Evolutionary conservation across 2,888 invertebrate species (phyloP).

Genomic region (Heliconius sara): DNA sequence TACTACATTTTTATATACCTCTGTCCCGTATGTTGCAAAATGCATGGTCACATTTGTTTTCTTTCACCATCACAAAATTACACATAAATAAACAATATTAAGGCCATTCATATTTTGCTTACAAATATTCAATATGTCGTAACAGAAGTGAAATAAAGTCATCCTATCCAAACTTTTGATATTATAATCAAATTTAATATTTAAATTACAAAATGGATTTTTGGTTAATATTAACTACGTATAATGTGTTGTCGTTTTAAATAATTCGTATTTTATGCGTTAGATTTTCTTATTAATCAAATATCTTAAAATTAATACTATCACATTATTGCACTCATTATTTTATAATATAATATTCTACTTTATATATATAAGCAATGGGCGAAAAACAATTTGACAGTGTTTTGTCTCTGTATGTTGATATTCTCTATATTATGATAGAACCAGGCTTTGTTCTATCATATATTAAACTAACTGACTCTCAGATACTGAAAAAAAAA

Average conservation of each 20-base stretch:
- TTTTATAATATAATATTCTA: neutral
- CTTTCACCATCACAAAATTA: constrained; percentile 14
- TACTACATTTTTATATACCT: neutral
- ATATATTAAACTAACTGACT: neutral
- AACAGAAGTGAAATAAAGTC: constrained; percentile 12
- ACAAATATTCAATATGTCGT: constrained; percentile 13
- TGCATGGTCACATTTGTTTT: neutral
- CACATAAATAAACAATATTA: constrained; percentile 21
- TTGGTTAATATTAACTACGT: neutral
- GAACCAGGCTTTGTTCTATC: neutral
- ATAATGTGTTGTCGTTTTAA: neutral
- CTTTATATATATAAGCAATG: neutral
- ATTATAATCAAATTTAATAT: neutral
- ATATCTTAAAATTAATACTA: neutral
- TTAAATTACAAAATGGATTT: neutral
- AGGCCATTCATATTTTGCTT: constrained; percentile 23
- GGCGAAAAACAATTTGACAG: neutral
- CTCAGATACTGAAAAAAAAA: neutral
- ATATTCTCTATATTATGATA: neutral
- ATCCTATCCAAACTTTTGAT: constrained; percentile 9
- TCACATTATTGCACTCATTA: neutral
- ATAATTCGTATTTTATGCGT: neutral
- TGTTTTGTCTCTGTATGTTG: no score
- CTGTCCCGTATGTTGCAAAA: neutral
- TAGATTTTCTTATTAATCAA: neutral